A percentile compares a stretch with the other conserved stretches of the same genome.
These are phyloP conservation scores for Anhinga anhinga DNA, from an alignment of 2,113 vertebrate genomes.

Conservation along the genomic window DNA sequence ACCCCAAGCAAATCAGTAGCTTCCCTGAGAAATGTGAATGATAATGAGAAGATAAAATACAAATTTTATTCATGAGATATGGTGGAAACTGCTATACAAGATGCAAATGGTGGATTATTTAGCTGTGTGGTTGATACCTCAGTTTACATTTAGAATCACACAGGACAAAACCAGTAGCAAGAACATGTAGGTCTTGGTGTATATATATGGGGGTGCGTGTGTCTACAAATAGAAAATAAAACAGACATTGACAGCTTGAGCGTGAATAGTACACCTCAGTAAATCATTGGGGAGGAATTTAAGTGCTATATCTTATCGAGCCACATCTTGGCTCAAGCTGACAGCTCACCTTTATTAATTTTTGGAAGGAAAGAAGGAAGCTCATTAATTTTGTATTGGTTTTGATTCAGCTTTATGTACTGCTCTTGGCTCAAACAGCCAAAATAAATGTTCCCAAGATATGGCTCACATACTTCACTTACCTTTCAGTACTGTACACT, in stretches of 20 bases:
- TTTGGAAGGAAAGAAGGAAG: background rate
- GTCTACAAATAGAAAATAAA: background rate
- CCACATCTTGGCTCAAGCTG: background rate
- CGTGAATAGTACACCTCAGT: background rate
- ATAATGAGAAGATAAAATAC: background rate
- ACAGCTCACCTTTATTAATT: background rate
- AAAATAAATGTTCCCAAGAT: background rate
- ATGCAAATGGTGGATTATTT: background rate
- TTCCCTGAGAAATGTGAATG: background rate
- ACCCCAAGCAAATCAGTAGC: background rate
- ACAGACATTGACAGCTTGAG: background rate
- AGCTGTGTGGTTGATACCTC: background rate
- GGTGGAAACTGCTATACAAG: background rate
- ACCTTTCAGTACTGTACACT: background rate
- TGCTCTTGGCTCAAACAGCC: background rate
- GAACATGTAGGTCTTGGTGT: background rate
- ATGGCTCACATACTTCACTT: background rate
- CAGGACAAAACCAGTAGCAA: background rate
- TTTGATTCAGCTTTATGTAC: background rate
- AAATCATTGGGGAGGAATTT: background rate
- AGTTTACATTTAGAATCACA: background rate
- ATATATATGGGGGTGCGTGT: fast-evolving
- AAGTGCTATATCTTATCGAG: background rate
- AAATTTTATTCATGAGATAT: background rate
- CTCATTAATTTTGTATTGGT: background rate